Base-by-base conservation (phyloP, 2,888 invertebrate species). In the Caenorhabditis becei region DNA sequence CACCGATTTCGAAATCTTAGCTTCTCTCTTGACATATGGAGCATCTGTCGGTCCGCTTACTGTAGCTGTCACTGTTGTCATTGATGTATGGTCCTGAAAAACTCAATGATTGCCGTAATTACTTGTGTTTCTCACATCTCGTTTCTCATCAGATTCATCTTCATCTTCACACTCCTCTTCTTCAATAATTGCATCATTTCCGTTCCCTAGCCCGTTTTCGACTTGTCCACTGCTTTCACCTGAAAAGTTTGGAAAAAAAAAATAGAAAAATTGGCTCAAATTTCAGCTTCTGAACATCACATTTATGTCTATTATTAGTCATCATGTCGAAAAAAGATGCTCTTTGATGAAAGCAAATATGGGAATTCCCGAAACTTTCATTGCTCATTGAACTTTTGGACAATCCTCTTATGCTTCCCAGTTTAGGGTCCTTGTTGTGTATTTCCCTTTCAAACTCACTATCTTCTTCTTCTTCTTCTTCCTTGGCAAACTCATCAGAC, bases 401-500 rank as follows among this genome's bases (percentile, higher is more conserved):
- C n/a, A 28, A 54, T 54, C 32, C 28, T 16, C 14, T 26, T n/a
- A 2, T 53, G 10, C 16, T 16, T 10, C 8, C 2, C 2, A 47
- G n/a, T n/a, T n/a, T n/a, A n/a, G n/a, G n/a, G n/a, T n/a, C n/a
- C n/a, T 23, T 20, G 20, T 3, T 20, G 20, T 18, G 5, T 49
- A 35, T 35, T 35, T 47, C 18, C 24, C 11, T 5, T n/a, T 32
- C 41, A 70, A 66, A 69, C 81, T 67, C 65, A 82, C 82, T 82
- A 61, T 90, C 89, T 49, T 90, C 90, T 35, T 90, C 89, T 41
- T 90, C 89, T 47, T 90, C 90, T 54, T 88, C 89, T 51, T 91
- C 91, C 67, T 91, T 91, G 11, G 91, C 91, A 70, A 91, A 91
- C 72, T 91, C 91, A 79, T 91, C 91, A 18, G 89, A 89, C 16